A percentile compares a stretch with the other conserved stretches of the same genome.
phyloP scores from a whole-genome alignment of 64 coral and sea anemone species.

The Pocillopora verrucosa region DNA sequence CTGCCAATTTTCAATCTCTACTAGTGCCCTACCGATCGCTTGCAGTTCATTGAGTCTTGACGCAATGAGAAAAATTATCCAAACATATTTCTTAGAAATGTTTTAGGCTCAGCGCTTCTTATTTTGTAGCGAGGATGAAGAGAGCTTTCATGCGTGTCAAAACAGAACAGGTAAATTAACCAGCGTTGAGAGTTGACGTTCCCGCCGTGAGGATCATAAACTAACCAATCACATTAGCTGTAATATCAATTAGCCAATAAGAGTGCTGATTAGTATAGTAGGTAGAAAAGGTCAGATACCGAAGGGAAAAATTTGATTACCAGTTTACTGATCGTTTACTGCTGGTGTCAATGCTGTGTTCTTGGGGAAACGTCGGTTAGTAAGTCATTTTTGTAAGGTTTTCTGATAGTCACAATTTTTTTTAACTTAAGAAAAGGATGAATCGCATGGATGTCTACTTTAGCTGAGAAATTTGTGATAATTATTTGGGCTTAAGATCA shows the following conservation, averaged over 20 bases:
- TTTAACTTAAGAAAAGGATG: background rate
- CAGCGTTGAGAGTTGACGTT: background rate
- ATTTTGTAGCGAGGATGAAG: background rate
- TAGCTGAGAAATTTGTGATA: no score
- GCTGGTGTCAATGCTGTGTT: background rate
- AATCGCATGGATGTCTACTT: no score
- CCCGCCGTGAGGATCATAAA: slow-evolving; percentile 1
- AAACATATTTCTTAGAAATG: background rate
- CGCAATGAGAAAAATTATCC: background rate
- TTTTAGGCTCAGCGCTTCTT: no score
- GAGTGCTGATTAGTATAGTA: background rate
- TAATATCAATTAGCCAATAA: slow-evolving; percentile 17
- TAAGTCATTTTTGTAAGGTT: background rate
- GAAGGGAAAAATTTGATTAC: slow-evolving; percentile 9
- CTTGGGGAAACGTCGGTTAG: background rate
- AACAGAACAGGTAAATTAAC: background rate
- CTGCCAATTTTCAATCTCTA: no score
- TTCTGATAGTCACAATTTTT: background rate
- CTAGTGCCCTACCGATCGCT: background rate
- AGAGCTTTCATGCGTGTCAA: slow-evolving; percentile 10
- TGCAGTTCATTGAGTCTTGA: background rate
- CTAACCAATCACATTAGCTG: slow-evolving; percentile 2
- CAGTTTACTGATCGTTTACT: background rate
- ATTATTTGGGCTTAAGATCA: no score
- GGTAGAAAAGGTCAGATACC: slow-evolving; percentile 11